Evolutionary conservation across 1,140 invertebrate genomes (phyloP).

Genomic region (Cherax quadricarinatus): DNA sequence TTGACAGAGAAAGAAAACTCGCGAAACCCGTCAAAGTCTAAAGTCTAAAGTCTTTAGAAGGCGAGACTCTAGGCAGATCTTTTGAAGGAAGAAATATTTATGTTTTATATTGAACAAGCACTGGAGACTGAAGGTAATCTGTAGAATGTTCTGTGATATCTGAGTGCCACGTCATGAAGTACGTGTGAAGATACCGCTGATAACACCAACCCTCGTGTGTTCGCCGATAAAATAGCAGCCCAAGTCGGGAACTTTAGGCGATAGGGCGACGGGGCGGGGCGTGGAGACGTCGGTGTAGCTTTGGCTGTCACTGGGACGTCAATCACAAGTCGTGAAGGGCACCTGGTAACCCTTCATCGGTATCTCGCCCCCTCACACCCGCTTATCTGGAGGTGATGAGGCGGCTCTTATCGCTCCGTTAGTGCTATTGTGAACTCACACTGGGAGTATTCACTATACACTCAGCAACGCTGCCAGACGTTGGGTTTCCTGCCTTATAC

Average conservation of each 20-base stretch:
- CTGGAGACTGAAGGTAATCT: no score
- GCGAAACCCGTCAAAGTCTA: no score
- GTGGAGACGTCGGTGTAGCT: conserved; percentile 31
- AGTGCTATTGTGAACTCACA: conserved; percentile 59
- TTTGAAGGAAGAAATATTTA: no score
- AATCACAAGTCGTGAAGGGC: conserved; percentile 54
- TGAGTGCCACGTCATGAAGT: no score
- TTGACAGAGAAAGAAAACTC: no score
- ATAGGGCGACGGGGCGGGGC: conserved; percentile 24
- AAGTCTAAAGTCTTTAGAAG: no score
- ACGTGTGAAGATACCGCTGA: conserved; percentile 45
- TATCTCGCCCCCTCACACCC: conserved; percentile 52
- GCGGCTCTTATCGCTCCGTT: conserved; percentile 48
- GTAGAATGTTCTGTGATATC: no score
- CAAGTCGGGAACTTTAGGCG: conserved; percentile 34
- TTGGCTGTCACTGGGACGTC: conserved; percentile 66
- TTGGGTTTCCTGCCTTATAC: no score
- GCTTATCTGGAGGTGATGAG: conserved; percentile 67
- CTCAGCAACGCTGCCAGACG: no score
- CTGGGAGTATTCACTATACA: neutral
- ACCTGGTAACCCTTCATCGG: conserved; percentile 66
- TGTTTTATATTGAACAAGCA: no score
- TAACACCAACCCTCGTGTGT: conserved; percentile 43
- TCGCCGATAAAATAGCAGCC: conserved; percentile 36
- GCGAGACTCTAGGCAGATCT: no score